Conservation (phyloP, 2,113 vertebrate genomes). For the Sclerurus mexicanus region DNA sequence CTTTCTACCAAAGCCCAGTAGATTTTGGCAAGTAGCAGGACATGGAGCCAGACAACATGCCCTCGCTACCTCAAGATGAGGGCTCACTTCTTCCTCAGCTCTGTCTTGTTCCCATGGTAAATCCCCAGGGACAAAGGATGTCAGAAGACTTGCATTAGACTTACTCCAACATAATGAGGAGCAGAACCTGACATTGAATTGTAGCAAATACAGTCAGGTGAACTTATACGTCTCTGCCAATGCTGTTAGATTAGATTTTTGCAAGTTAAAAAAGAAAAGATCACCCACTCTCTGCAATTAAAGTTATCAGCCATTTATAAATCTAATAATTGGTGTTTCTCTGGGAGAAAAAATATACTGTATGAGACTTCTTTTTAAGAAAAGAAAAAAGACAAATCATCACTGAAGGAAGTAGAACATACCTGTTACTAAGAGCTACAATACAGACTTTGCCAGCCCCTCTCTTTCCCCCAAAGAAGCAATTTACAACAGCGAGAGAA, state of each 20-base stretch:
- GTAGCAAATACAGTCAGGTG: neutral
- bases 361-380: neutral
- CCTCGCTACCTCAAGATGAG: neutral
- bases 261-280: neutral
- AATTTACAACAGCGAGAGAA: slow-evolving; percentile 26
- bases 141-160: neutral
- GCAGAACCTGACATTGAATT: neutral
- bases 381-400: neutral
- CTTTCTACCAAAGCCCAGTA: neutral
- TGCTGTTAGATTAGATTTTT: neutral
- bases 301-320: neutral
- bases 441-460: neutral
- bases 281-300: neutral
- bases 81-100: neutral
- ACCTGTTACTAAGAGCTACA: neutral
- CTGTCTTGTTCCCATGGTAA: neutral
- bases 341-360: neutral
- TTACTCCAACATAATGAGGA: neutral
- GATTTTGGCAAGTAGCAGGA: neutral
- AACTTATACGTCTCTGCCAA: neutral
- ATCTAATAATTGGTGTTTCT: neutral
- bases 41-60: neutral
- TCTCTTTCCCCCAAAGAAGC: neutral
- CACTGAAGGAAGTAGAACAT: neutral
- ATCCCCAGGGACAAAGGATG: neutral